Base-by-base conservation (phyloP, 2,113 vertebrate genomes). In the Henicopernis longicauda region DNA sequence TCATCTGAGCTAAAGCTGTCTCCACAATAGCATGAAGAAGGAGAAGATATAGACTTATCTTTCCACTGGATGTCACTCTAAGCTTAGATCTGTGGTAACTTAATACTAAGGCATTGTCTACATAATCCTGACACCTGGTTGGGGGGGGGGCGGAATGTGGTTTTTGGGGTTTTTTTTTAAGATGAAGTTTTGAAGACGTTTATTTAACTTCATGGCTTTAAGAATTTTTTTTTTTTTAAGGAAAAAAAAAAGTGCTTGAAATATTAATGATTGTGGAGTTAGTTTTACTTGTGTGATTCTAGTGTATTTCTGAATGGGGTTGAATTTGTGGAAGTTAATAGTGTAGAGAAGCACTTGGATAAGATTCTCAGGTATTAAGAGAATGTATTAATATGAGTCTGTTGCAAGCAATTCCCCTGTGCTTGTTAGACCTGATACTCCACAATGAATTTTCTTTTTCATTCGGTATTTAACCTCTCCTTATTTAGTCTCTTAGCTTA, bases 11-110 rank as follows among this genome's bases (percentile, higher is more conserved):
- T 36, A 69, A 57, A 90, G n/a, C 34, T 49, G n/a, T 45, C 44
- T 94, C 32, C 62, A 36, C 57, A 78, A 26, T 9, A n/a, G 16
- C 65, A 34, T 36, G 49, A 74, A 77, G 49, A 74, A 77, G 44
- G 32, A 57, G 71, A 90, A 40, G 16, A 29, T 91, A 31, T 12
- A 34, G 21, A 42, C 40, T 61, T 61, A 5, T 72, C 22, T 95
- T 94, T 95, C 95, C 97, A 97, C 97, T 97, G 96, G 97, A 94
- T 96, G 96, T 97, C 97, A 95, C 96, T 86, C 82, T 97, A 72
- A 72, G 82, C 90, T 96, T 90, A 78, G 54, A 15, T 69, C 70
- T 94, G 57, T 38, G 38, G 54, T 58, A 85, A 38, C 10, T 49
- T 42, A 59, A 50, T 26, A 40, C 22, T 57, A n/a, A 76, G 50